phyloP scores from a whole-genome alignment of 2,888 invertebrate genomes.

The Onchidella celtica region DNA sequence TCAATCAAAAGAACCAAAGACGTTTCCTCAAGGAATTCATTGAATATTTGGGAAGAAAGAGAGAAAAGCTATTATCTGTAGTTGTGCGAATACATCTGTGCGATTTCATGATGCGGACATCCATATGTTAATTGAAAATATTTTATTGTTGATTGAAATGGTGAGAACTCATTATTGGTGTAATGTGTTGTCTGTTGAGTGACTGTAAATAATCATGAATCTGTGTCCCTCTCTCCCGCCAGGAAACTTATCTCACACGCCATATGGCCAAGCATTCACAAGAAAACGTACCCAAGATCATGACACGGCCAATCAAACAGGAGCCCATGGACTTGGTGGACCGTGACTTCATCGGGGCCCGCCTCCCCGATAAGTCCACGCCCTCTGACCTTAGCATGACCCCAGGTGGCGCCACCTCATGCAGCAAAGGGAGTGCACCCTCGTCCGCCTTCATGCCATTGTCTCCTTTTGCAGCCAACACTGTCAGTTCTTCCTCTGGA shows the following conservation, averaged over 20 bases:
- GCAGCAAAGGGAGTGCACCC: conserved; percentile 61
- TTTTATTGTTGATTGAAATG: too few species aligned
- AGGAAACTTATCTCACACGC: conserved; percentile 97
- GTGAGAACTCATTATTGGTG: too few species aligned
- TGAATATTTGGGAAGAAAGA: too few species aligned
- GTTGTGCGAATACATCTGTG: too few species aligned
- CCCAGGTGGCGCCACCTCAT: conserved; percentile 48
- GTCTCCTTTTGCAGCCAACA: conserved; percentile 80
- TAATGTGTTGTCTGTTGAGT: too few species aligned
- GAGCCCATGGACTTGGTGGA: conserved; percentile 69
- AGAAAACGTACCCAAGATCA: conserved; percentile 51
- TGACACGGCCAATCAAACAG: conserved; percentile 68
- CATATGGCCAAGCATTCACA: conserved; percentile 97
- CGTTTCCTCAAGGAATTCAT: too few species aligned
- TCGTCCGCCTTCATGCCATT: conserved; percentile 93
- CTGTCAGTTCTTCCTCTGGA: conserved; percentile 51
- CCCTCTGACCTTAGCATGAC: conserved; percentile 48
- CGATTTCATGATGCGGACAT: too few species aligned
- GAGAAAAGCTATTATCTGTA: too few species aligned
- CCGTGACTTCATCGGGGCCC: conserved; percentile 52
- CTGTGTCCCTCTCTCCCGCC: too few species aligned
- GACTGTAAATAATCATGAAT: too few species aligned
- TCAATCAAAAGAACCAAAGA: too few species aligned
- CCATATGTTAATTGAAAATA: too few species aligned
- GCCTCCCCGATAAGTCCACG: conserved; percentile 50